Evolutionary conservation across 2,888 invertebrate genomes (phyloP).

Genomic region (Parthenolecanium corni): DNA sequence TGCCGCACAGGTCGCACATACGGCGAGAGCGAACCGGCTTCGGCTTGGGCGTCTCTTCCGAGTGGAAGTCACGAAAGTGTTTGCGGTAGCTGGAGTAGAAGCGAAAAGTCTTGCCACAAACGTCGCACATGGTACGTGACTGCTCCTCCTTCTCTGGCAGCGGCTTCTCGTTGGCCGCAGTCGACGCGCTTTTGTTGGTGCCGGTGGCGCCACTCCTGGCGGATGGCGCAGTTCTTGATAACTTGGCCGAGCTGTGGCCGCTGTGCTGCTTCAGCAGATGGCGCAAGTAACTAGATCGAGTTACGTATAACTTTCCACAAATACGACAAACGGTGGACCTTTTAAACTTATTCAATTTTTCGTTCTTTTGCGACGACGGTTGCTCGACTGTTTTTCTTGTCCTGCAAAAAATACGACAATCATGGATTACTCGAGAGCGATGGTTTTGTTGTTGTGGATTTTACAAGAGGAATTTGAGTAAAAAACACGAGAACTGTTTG

Average conservation of each 20-base stretch:
- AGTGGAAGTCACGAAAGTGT: slow-evolving; percentile 2
- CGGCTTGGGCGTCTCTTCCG: not conserved
- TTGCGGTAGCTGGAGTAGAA: not conserved
- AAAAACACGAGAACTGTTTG: too few species aligned
- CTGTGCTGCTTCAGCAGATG: slow-evolving; percentile 8
- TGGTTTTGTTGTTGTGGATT: too few species aligned
- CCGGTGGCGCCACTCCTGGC: not conserved
- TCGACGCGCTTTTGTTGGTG: not conserved
- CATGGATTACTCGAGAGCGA: slow-evolving; percentile 3
- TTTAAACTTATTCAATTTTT: slow-evolving; percentile 8
- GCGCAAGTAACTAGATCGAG: slow-evolving; percentile 12
- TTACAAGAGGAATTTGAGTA: too few species aligned
- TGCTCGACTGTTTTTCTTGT: slow-evolving; percentile 1
- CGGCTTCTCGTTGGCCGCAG: not conserved
- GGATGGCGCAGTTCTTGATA: not conserved
- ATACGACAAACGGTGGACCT: slow-evolving; percentile 23
- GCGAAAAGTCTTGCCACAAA: slow-evolving; percentile 12
- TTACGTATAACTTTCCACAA: slow-evolving; percentile 18
- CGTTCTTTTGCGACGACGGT: not conserved
- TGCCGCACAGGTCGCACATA: slow-evolving; percentile 20
- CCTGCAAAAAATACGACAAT: slow-evolving; percentile 21
- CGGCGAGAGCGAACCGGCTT: not conserved
- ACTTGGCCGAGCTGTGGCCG: not conserved
- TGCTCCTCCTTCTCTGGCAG: not conserved
- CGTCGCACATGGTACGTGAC: not conserved